Evolutionary conservation across 2,113 vertebrate genomes (phyloP).

Genomic region (Chiloscyllium plagiosum): DNA sequence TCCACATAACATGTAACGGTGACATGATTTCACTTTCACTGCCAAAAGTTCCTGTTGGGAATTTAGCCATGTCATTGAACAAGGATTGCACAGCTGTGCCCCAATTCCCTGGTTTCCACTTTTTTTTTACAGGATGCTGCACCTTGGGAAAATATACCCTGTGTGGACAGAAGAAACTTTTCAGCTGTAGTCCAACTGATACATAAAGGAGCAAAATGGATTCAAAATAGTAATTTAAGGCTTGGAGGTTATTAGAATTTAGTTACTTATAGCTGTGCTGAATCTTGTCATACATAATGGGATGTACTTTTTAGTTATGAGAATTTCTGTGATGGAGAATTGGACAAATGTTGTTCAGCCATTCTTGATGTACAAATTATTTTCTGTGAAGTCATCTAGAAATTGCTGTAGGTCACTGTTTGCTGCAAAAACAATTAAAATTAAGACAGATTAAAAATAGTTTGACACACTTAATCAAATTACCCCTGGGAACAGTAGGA

Average conservation of each 20-base stretch:
- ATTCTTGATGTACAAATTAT: background rate
- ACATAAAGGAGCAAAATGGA: background rate
- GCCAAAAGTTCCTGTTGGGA: background rate
- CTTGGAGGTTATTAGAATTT: background rate
- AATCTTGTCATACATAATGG: background rate
- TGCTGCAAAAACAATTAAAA: background rate
- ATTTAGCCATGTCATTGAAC: background rate
- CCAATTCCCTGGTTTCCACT: background rate
- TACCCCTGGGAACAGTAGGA: background rate
- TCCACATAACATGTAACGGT: background rate
- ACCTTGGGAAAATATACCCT: background rate
- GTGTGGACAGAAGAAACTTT: background rate
- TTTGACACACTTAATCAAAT: background rate
- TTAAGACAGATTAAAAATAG: background rate
- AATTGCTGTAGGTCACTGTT: background rate
- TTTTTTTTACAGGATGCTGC: background rate
- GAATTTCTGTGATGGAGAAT: background rate
- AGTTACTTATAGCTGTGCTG: background rate
- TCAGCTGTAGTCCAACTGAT: background rate
- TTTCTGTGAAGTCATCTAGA: background rate
- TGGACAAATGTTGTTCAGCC: background rate
- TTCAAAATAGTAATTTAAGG: background rate
- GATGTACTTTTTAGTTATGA: background rate
- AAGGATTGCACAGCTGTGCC: background rate
- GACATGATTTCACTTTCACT: background rate